phyloP scores from a whole-genome alignment of 2,888 invertebrate genomes.

The Tillus elongatus region DNA sequence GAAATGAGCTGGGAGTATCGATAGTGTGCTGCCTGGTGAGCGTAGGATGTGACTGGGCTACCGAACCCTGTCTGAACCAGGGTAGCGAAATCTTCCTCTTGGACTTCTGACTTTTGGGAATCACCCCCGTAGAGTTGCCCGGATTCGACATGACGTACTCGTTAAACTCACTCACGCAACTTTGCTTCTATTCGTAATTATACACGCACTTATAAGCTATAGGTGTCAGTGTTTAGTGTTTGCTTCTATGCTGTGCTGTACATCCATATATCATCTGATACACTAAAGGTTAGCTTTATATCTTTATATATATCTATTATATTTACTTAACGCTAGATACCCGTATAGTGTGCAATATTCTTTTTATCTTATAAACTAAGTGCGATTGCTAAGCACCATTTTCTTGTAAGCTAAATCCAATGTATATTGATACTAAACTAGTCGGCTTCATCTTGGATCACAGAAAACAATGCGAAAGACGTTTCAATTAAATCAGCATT shows the following conservation, averaged over 20 bases:
- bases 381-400: constrained; percentile 22
- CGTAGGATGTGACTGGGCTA: constrained; percentile 61
- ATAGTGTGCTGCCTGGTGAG: constrained; percentile 82
- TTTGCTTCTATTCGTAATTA: no score
- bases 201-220: no score
- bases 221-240: no score
- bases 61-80: constrained; percentile 80
- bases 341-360: no score
- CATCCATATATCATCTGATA: no score
- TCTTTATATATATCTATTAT: no score
- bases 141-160: constrained; percentile 23
- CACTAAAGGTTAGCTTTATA: no score
- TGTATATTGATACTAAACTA: constrained; percentile 10
- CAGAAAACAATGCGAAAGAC: constrained; percentile 23
- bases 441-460: constrained; percentile 19
- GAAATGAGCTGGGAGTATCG: constrained; percentile 80
- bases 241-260: no score
- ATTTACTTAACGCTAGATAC: no score
- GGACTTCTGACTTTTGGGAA: constrained; percentile 53
- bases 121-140: constrained; percentile 28
- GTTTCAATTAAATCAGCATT: no score
- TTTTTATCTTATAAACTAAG: no score
- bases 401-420: constrained; percentile 17
- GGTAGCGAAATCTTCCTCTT: constrained; percentile 81
- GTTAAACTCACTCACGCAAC: no score